Evolutionary conservation across 2,888 invertebrate species (phyloP).

Genomic region (Netelia inedita): DNA sequence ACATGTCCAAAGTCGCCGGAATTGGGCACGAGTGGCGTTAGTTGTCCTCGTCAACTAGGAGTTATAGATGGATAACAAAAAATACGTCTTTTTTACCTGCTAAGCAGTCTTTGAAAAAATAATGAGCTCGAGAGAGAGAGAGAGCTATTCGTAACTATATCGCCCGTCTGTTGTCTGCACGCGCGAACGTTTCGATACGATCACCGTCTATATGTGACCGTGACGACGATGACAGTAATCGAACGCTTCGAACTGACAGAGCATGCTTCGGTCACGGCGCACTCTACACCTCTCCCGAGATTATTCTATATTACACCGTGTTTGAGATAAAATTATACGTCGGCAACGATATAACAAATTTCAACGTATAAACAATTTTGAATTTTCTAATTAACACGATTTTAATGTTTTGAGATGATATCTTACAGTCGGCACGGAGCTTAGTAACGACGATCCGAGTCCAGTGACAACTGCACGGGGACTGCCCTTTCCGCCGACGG

Average conservation of each 20-base stretch:
- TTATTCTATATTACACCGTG: neutral
- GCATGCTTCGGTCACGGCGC: conserved; percentile 5
- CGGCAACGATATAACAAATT: too few species aligned
- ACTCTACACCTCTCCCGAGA: neutral
- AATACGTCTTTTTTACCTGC: neutral
- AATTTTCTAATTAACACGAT: neutral
- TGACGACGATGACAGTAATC: neutral
- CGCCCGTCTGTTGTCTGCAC: neutral
- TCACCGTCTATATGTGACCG: neutral
- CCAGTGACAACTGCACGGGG: conserved; percentile 63
- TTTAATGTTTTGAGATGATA: conserved; percentile 6
- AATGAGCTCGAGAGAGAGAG: neutral
- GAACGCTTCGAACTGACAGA: conserved; percentile 3
- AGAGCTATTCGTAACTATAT: neutral
- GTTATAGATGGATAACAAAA: neutral
- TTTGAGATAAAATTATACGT: neutral
- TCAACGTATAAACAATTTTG: too few species aligned
- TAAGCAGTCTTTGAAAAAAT: neutral
- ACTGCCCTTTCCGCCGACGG: conserved; percentile 63
- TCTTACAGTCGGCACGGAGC: conserved; percentile 38
- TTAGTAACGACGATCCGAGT: conserved; percentile 57
- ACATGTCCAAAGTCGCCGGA: neutral
- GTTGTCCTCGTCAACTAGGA: neutral
- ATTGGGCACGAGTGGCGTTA: conserved; percentile 3
- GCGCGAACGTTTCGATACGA: neutral